phyloP scores from a whole-genome alignment of 2,113 vertebrate genomes.

The human region DNA sequence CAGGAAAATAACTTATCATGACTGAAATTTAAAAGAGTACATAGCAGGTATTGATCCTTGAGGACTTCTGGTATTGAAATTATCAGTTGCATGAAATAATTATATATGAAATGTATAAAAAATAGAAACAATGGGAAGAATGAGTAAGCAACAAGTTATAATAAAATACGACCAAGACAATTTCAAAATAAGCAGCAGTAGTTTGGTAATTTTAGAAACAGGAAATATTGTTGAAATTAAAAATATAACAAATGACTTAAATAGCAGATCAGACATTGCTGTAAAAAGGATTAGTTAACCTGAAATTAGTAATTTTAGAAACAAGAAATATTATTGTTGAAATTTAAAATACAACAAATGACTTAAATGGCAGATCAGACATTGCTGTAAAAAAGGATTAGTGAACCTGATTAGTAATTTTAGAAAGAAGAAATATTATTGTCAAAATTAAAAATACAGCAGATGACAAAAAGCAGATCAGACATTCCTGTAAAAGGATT shows the following conservation, averaged over 20 bases:
- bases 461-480: too few relatives aligned
- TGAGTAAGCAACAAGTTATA: neutral
- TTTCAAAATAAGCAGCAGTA: neutral
- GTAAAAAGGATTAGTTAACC: neutral
- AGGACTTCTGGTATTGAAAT: neutral
- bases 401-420: neutral
- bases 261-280: neutral
- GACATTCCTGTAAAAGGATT: neutral
- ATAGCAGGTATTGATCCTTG: neutral
- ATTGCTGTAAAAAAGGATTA: neutral
- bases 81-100: neutral
- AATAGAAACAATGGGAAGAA: neutral
- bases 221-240: neutral
- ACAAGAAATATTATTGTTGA: neutral
- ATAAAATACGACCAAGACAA: neutral
- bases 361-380: neutral
- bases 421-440: neutral
- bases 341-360: neutral
- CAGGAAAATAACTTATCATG: neutral
- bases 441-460: neutral
- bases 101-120: neutral
- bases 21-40: neutral
- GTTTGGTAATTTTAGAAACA: neutral
- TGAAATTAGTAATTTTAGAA: neutral
- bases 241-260: neutral